phyloP scores from a whole-genome alignment of 1,140 invertebrate species.

The Caenorhabditis tropicalis region DNA sequence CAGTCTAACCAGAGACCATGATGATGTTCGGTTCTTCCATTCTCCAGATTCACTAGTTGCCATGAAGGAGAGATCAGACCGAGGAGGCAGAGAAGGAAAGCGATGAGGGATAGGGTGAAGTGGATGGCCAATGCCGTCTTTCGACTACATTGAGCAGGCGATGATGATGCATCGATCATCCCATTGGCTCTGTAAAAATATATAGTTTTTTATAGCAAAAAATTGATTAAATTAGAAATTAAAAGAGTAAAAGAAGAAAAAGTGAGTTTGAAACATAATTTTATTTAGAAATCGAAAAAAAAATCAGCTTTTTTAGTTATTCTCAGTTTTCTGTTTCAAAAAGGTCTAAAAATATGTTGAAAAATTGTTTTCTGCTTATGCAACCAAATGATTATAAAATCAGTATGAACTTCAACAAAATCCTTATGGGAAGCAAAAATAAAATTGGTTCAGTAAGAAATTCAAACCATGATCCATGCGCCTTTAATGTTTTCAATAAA shows the following conservation, averaged over 20 bases:
- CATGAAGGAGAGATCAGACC: conserved; percentile 66
- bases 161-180: conserved; percentile 28
- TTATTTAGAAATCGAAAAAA: too few species aligned
- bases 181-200: conserved; percentile 7
- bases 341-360: too few species aligned
- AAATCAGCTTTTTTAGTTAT: too few species aligned
- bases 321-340: too few species aligned
- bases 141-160: conserved; percentile 49
- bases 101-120: conserved; percentile 64
- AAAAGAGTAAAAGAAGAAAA: neutral
- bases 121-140: conserved; percentile 59
- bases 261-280: too few species aligned
- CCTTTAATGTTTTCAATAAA: too few species aligned
- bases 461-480: too few species aligned
- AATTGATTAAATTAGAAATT: neutral
- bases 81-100: conserved; percentile 62
- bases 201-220: neutral
- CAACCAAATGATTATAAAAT: too few species aligned
- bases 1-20: conserved; percentile 71
- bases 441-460: too few species aligned
- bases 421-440: too few species aligned
- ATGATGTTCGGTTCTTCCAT: conserved; percentile 70
- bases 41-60: conserved; percentile 69
- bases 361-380: too few species aligned
- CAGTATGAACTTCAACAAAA: too few species aligned